These are phyloP conservation scores for Petrophora chlorosata DNA, from an alignment of 2,888 invertebrate species.

Conservation along the genomic window DNA sequence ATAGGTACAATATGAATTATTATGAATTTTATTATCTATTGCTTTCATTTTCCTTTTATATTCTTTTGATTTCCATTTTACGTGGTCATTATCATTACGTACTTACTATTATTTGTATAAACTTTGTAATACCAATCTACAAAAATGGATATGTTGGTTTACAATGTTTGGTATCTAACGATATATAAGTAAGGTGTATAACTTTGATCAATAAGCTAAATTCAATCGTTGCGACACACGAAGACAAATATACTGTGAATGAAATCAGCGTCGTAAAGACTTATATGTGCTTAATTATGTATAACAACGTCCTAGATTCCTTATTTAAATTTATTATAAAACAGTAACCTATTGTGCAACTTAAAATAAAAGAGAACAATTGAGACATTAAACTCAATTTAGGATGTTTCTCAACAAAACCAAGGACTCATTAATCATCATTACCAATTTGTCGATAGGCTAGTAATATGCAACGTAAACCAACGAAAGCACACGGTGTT, in stretches of 20 bases:
- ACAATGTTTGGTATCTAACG: too few relatives aligned
- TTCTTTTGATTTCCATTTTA: too few relatives aligned
- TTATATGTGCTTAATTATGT: too few relatives aligned
- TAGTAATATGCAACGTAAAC: constrained; percentile 55
- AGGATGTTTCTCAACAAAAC: constrained; percentile 43
- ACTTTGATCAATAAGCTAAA: too few relatives aligned
- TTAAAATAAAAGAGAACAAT: constrained; percentile 6
- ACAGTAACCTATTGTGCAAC: constrained; percentile 1
- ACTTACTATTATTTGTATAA: constrained; percentile 3
- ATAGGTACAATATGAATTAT: constrained; percentile 21
- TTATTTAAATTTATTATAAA: too few relatives aligned
- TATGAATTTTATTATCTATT: constrained; percentile 29
- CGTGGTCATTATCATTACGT: too few relatives aligned
- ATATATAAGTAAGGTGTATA: too few relatives aligned
- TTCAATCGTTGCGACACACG: too few relatives aligned
- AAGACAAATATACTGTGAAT: too few relatives aligned
- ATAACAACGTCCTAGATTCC: too few relatives aligned
- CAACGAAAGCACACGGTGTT: constrained; percentile 63
- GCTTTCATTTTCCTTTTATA: constrained; percentile 39
- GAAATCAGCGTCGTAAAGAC: too few relatives aligned
- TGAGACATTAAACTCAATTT: constrained; percentile 26
- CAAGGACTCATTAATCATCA: constrained; percentile 56
- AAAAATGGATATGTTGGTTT: too few relatives aligned
- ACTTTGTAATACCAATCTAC: constrained; percentile 6
- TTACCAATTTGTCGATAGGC: constrained; percentile 59